Evolutionary conservation across 2,113 vertebrate species (phyloP), one percentile per base, ranked within the genome.

Genomic region (Poicephalus meyeri): DNA sequence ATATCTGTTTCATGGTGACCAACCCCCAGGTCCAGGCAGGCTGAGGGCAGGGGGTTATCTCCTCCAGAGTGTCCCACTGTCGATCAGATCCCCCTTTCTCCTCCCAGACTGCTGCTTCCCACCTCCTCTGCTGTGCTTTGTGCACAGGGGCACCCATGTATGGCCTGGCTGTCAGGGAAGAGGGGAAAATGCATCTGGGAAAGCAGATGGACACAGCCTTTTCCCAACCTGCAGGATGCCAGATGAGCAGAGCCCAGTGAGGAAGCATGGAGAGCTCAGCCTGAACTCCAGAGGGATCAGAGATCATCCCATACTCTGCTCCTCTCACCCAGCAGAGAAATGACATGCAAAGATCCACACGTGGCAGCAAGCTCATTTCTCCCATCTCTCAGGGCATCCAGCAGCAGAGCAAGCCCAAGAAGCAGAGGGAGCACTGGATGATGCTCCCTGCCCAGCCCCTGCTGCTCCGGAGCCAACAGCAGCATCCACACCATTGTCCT

Each of bases 321-420:
- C 79, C 70, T 35, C 63, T 17, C 47, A 24, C 5, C 28, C 39
- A 49, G 46, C 29, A 5, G 13, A 42, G 49, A 13, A 49, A 26
- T 15, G 31, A 41, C 4, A 1, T 3, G 35, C 63, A 29, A 20
- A 47, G 72, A 64, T 70, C 31, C 50, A 3, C 29, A 8, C 1
- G 4, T 0, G 31, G 42, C 58, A 20, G 7, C 5, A 2, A 28
- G 42, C 58, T 17, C 7, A 0, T 23, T 23, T 29, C 24, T 35
- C 16, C 72, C 56, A 1, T 4, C 24, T 37, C 39, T 35, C 16
- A 3, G 1, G 9, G 68, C 68, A 31, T 19, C 9, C 58, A 16
- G 60, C 35, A 21, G 64, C 65, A n/a, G 14, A 23, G 64, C 11
- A 1, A 63, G 74, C 35, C 3, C 20, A 4, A 25, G 79, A 19